Base-by-base conservation (phyloP, 2,888 invertebrate species). In the Spisula subtruncata region DNA sequence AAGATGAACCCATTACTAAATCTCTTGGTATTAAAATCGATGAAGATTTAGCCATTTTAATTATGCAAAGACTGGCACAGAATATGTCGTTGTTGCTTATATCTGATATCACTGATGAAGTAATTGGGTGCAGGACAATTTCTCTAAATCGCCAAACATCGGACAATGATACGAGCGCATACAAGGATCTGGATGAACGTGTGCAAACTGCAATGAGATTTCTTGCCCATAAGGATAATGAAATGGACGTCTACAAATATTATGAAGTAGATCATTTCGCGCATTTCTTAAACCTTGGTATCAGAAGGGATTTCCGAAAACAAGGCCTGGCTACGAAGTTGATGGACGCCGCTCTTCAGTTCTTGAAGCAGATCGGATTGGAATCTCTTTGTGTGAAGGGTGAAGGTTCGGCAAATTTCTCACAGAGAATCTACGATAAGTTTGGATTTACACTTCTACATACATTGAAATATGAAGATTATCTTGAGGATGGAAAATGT, bases 361-460 rank as follows among this genome's bases (percentile, higher is more conserved):
- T 84, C 56, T 71, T 71, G 32, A 81, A 81, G 20, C 51, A 85
- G 6, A 48, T 87, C 25, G 90, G 87, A 46, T n/a, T 60, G 14
- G 85, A 85, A n/a, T 46, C 66, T 2, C 48, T 54, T 6, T 90
- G 90, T 54, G 46, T 90, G 0, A 80, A 60, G n/a, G 88, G 83
- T 1, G 88, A 88, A 51, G 88, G 66, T 12, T 83, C 90, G 10
- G 88, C 88, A 0, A 80, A 54, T 2, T 35, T 25, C 56, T 82
- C 90, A 14, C 90, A 90, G 20, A 54, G 80, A 25, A 83, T 90
- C 20, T 88, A 80, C 54, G 90, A 90, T 6, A 88, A 90, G 54
- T 71, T 80, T 18, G 81, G 35, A 0, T 90, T 90, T 54, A 88
- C 85, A n/a, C 60, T 82, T 8, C 51, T 90, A 12, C 83, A 88